Percentiles rank a stretch among this genome's conserved stretches.
phyloP scores from a whole-genome alignment of 64 coral and sea anemone genomes.

The Cladopsammia gracilis region DNA sequence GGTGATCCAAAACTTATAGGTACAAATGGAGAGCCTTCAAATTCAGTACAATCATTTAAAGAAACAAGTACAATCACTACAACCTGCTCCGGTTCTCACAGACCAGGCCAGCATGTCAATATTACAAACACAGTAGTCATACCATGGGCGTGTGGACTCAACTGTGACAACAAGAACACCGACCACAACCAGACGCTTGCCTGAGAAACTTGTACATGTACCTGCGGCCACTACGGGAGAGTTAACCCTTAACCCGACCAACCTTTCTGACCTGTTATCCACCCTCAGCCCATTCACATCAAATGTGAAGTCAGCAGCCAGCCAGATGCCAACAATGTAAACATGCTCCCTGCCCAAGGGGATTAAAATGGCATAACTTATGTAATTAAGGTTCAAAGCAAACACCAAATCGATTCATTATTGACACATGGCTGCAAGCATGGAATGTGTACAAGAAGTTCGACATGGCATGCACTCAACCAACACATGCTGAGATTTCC shows the following conservation, averaged over 20 bases:
- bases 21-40: not conserved
- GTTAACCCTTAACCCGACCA: slow-evolving; percentile 1
- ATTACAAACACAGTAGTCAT: too few relatives aligned
- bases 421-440: slow-evolving; percentile 35
- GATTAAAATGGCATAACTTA: not conserved
- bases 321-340: too few relatives aligned
- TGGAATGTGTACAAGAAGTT: slow-evolving; percentile 22
- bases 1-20: not conserved
- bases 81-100: not conserved
- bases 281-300: not conserved
- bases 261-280: slow-evolving; percentile 12
- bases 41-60: not conserved
- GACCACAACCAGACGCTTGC: not conserved
- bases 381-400: not conserved
- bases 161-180: too few relatives aligned
- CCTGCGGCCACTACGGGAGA: not conserved
- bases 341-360: not conserved
- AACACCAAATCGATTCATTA: not conserved
- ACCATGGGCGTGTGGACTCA: too few relatives aligned
- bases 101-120: too few relatives aligned
- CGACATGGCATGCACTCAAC: not conserved
- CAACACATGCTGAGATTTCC: slow-evolving; percentile 5
- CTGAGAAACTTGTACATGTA: not conserved
- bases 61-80: not conserved
- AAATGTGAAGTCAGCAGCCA: not conserved